These are phyloP conservation scores for Ornithorhynchus anatinus DNA, from an alignment of 2,113 vertebrate genomes.

Conservation along the genomic window DNA sequence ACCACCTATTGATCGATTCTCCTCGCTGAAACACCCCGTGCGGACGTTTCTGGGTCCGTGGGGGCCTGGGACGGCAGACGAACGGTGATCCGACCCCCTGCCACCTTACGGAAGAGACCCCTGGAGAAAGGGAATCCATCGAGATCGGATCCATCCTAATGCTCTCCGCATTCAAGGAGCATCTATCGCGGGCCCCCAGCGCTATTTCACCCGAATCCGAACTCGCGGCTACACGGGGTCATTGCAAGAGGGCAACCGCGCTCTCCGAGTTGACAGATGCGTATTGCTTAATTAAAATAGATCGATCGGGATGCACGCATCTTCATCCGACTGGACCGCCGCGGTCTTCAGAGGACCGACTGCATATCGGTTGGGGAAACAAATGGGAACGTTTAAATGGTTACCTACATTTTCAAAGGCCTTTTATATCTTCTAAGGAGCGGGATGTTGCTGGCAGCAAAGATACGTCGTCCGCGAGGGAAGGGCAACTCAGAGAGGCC, in stretches of 20 bases:
- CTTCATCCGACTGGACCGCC: slow-evolving; percentile 22
- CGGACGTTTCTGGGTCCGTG: too few species aligned
- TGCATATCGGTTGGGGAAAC: slow-evolving; percentile 35
- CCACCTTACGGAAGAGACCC: too few species aligned
- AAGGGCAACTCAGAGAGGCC: slow-evolving; percentile 20
- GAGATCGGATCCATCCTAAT: too few species aligned
- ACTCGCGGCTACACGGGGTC: too few species aligned
- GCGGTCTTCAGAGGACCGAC: slow-evolving; percentile 24
- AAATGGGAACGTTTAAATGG: slow-evolving; percentile 35
- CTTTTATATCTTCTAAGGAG: slow-evolving; percentile 25
- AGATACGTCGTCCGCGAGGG: slow-evolving; percentile 23
- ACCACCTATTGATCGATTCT: too few species aligned
- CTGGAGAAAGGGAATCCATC: too few species aligned
- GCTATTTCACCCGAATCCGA: slow-evolving; percentile 27
- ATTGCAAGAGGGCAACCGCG: not conserved
- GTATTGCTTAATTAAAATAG: slow-evolving; percentile 55
- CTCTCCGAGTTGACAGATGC: slow-evolving; percentile 19
- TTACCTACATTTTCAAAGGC: slow-evolving; percentile 35
- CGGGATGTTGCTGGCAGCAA: slow-evolving; percentile 27
- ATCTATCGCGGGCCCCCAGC: not conserved
- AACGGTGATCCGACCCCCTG: too few species aligned
- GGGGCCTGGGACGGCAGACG: too few species aligned
- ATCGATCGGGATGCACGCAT: slow-evolving; percentile 46
- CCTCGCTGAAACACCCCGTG: too few species aligned
- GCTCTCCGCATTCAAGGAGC: too few species aligned